Base-by-base conservation (phyloP, 2,888 invertebrate species). In the Microctonus aethiopoides region DNA sequence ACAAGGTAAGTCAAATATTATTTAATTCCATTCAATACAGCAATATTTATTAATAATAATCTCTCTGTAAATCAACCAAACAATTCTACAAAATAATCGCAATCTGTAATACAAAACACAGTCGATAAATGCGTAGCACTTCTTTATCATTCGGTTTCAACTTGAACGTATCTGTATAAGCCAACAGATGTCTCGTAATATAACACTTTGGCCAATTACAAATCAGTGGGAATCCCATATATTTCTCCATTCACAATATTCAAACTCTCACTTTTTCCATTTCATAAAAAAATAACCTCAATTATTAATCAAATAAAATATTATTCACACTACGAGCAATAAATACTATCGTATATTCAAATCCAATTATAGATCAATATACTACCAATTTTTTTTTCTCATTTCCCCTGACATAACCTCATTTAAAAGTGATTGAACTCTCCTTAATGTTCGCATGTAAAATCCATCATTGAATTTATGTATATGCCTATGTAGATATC, bases 1-100 rank as follows among this genome's bases (percentile, higher is more conserved):
- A 88, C 94, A 95, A 92, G 95, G 97, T 97, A 89, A 88, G 91
- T 86, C 24, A 3, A 29, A 29, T 29, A 29, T 5, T 5, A 29
- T 29, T 29, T 29, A 5, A 29, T 29, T n/a, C 29, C 64, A 57
- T 10, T 32, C 29, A 51, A 22, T 51, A 16, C 16, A 52, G 20
- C 20, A 13, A 63, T 61, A 22, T 13, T 16, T 5, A 6, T 13
- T 3, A 41, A 22, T 22, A 61, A 61, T 22, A 61, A 11, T 26
- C 11, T n/a, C 41, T 26, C 24, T 29, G 7, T 5, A 3, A 29
- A 29, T 7, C n/a, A n/a, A n/a, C n/a, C n/a, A n/a, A n/a, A n/a
- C n/a, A n/a, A n/a, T n/a, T n/a, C n/a, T n/a, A n/a, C n/a, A n/a
- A n/a, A n/a, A n/a, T n/a, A n/a, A n/a, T n/a, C n/a, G n/a, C n/a